Evolutionary conservation across 2,797 vertebrate genomes (phyloP), one percentile per base, ranked within the genome.

Genomic region (Poeciliopsis turneri): DNA sequence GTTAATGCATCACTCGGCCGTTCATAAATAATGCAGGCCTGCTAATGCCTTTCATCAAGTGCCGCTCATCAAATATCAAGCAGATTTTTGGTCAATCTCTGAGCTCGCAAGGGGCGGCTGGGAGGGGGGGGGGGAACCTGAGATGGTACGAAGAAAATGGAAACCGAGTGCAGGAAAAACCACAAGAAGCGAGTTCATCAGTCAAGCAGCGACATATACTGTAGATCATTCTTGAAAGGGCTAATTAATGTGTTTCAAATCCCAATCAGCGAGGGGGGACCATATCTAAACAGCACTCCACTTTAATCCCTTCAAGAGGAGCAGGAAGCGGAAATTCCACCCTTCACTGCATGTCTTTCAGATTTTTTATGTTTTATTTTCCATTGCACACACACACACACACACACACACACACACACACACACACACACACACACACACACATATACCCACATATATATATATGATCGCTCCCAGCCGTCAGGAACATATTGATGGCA

Each of bases 11-110:
- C 91, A 86, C 88, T 93, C 84, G 45, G 80, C 66, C 77, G 13
- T 75, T 90, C 89, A 92, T 95, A 82, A 94, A 95, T 95, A 94
- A 94, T 95, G 91, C 92, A 94, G 55, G 55, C 28, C 57, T 47
- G 25, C 92, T 94, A 94, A 94, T 93, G 93, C 88, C 82, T 92
- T 89, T 92, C 91, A 92, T 93, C 92, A 94, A 91, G 93, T 71
- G 89, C 80, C 85, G 88, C 92, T 93, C 91, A 91, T 94, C 93
- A 93, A 93, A 94, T 94, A 94, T 94, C 94, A 92, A 89, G 87
- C 88, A 83, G 88, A 91, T 93, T 93, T 93, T 92, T 87, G 87
- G 89, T 89, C 90, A 86, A 76, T 90, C 85, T 69, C 66, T 10
- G 77, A 82, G 83, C 85, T 77, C 7, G 10, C 25, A 55, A 23